Conservation (phyloP, 2,797 vertebrate genomes). For the Pangasius macronema region DNA sequence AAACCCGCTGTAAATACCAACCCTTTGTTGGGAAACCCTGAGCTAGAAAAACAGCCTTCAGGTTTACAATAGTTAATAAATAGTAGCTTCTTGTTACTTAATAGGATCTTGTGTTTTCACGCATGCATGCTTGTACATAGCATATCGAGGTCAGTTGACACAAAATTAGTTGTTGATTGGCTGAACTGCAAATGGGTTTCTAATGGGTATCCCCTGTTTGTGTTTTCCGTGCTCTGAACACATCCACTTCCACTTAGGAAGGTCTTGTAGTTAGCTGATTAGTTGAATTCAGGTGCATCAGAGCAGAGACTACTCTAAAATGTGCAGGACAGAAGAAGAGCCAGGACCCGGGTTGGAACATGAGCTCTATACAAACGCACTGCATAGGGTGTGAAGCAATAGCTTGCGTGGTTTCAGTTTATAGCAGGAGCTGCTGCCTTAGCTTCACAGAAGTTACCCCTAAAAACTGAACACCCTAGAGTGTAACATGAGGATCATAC, state of each 20-base stretch:
- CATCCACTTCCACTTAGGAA: background rate
- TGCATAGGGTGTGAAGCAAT: background rate
- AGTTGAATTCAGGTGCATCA: background rate
- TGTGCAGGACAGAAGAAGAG: background rate
- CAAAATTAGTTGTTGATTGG: background rate
- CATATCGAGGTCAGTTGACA: background rate
- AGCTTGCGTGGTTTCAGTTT: background rate
- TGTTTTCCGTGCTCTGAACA: background rate
- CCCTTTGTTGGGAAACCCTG: no score
- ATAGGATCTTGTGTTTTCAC: background rate
- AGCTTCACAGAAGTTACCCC: background rate
- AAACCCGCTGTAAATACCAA: background rate
- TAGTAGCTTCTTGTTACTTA: background rate
- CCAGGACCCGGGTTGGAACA: background rate
- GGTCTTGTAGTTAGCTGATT: background rate
- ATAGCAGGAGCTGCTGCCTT: background rate
- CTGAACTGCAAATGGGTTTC: background rate
- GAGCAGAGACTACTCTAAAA: background rate
- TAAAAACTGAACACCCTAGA: background rate
- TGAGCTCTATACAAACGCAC: no score
- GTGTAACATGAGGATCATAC: background rate
- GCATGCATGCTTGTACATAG: background rate
- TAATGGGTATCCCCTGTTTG: background rate
- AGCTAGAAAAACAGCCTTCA: no score
- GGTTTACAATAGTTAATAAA: no score